Base-by-base conservation (phyloP, 2,888 invertebrate species). In the Rotaria macrura region DNA sequence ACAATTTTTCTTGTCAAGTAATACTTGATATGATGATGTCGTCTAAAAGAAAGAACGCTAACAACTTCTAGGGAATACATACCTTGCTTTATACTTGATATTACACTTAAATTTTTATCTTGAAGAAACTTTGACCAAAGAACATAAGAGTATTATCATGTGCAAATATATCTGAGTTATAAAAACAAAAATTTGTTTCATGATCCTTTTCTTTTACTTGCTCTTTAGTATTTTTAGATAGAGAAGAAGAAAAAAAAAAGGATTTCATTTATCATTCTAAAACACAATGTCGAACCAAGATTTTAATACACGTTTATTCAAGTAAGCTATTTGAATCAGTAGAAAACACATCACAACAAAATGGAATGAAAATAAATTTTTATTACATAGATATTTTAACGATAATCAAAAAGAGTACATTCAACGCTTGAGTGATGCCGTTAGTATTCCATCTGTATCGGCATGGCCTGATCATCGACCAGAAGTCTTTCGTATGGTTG, bases 391-490 rank as follows among this genome's bases (percentile, higher is more conserved):
- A 29, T 74, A 84, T 49, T 34, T 86, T 54, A 96, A 97, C 89
- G 91, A 92, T 84, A 94, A 96, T 90, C 93, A 94, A 89, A 90
- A 91, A 5, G 92, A 93, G 85, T 98, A 95, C 90, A 94, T 97
- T 87, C 92, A 93, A 84, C 93, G 93, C 87, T 92, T 98, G 86
- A 93, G 93, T 85, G 95, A 95, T 89, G 95, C 94, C 2, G 96
- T 98, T 47, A 95, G 94, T 6, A 97, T 98, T 89, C 94, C 94
- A 88, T 96, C 96, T 10, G 96, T 98, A n/a, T 97, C 97, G 43
- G 94, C 95, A 89, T 95, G 95, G 94, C 93, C 94, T 7, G 94
- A 95, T 87, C 93, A 93, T 87, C 93, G 97, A 83, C 91, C 92
- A 29, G 96, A 97, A 88, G 94, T 96, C 88, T 92, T 93, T 29